A percentile compares a stretch with the other conserved stretches of the same genome.
Conservation (phyloP, 1,140 invertebrate species). For the Bombus confusus region DNA sequence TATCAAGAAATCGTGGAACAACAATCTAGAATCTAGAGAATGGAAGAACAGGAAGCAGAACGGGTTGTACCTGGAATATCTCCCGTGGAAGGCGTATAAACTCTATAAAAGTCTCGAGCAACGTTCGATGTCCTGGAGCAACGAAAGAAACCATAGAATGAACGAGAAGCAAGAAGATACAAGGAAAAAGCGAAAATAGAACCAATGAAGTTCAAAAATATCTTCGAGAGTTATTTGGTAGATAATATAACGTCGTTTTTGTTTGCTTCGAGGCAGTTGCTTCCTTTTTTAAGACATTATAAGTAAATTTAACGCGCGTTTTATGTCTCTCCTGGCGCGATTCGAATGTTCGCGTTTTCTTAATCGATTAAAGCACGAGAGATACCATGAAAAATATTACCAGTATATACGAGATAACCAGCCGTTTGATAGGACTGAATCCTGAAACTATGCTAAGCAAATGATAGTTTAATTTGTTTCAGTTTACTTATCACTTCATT, state of each 20-base stretch:
- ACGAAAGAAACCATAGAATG: not conserved
- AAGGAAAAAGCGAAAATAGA: not conserved
- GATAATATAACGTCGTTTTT: not conserved
- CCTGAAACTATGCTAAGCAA: too few relatives aligned
- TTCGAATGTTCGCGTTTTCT: not conserved
- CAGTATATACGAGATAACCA: too few relatives aligned
- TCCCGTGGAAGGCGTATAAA: not conserved
- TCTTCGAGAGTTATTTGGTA: not conserved
- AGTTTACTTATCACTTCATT: too few relatives aligned
- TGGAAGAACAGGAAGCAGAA: constrained; percentile 30
- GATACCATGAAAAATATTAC: too few relatives aligned
- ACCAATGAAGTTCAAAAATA: constrained; percentile 1
- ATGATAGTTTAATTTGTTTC: too few relatives aligned
- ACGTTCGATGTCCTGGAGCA: not conserved
- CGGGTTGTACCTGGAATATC: not conserved
- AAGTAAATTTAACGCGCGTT: not conserved
- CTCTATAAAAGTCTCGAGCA: constrained; percentile 5
- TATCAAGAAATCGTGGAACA: constrained; percentile 12
- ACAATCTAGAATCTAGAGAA: not conserved
- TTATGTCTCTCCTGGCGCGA: not conserved
- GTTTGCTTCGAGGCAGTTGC: too few relatives aligned
- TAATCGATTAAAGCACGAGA: not conserved
- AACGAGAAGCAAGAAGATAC: not conserved
- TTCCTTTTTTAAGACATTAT: not conserved
- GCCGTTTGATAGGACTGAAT: too few relatives aligned